A percentile compares a stretch with the other conserved stretches of the same genome.
Conservation (phyloP, 2,113 vertebrate species). For the Phrynosoma platyrhinos region DNA sequence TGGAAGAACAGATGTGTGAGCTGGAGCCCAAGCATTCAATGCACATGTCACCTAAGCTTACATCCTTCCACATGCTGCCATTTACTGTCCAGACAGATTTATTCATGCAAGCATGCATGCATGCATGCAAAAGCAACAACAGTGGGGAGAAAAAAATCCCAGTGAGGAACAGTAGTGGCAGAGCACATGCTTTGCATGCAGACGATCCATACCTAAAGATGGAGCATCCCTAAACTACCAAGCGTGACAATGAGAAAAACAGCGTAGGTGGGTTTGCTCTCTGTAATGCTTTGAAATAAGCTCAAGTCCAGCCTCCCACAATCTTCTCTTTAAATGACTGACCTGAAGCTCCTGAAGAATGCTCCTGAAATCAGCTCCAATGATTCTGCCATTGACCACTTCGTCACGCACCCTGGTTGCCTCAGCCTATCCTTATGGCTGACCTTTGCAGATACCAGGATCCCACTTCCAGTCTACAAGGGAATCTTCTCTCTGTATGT, state of each 20-base stretch:
- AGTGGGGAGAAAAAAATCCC: not conserved
- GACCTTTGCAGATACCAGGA: fast-evolving
- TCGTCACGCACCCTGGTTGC: not conserved
- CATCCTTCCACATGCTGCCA: not conserved
- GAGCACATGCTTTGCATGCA: not conserved
- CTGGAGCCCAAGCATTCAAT: not conserved
- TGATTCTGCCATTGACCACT: not conserved
- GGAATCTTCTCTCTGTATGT: not conserved
- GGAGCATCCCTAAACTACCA: not conserved
- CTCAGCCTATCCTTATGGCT: not conserved
- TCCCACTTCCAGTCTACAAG: not conserved
- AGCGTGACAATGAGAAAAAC: not conserved
- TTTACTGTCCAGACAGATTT: not conserved
- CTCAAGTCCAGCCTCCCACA: slow-evolving; percentile 37
- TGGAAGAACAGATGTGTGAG: not conserved
- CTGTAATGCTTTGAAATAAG: slow-evolving; percentile 24
- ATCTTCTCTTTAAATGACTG: not conserved
- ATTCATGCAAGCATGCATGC: not conserved
- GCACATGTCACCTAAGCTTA: not conserved
- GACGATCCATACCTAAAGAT: not conserved
- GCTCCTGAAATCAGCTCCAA: not conserved
- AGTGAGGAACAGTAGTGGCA: not conserved
- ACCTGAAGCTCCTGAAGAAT: not conserved
- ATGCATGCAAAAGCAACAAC: not conserved
- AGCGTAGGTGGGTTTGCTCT: slow-evolving; percentile 24